Evolutionary conservation across 2,797 vertebrate species (phyloP), one percentile per base, ranked within the genome.

Genomic region (Neoniphon sammara): DNA sequence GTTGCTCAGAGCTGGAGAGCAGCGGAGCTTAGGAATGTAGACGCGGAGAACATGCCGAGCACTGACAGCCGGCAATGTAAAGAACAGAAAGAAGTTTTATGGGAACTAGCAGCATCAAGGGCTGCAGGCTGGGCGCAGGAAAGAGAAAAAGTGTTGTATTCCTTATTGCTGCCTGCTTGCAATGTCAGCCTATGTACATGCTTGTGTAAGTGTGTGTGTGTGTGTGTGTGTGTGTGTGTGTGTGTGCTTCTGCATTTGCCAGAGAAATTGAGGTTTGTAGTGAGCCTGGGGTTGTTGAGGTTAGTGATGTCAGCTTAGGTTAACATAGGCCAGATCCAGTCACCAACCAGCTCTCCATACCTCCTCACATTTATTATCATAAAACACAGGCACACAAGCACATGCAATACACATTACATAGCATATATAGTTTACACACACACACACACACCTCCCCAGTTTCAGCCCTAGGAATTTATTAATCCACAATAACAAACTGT

Each of bases 401-500:
- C 31, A 36, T 7, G 36, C 30, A 31, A 39, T n/a, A n/a, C n/a
- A n/a, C n/a, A n/a, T n/a, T n/a, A 31, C 30, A 31, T 31, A 31
- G 6, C 30, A 31, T 31, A n/a, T n/a, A 31, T 31, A 31, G 30
- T 3, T 31, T 31, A 52, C 31, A 8, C 42, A 21, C 9, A n/a
- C 39, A 30, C 18, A 61, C 31, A 34, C 30, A 25, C 27, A 27
- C 23, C 34, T 55, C 17, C 5, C 8, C 17, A 15, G 27, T 42
- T 30, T 57, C 44, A 70, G 15, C 23, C 60, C 30, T 30, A 69
- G 47, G 72, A 60, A n/a, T 25, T 25, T 68, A 55, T 64, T 61
- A 75, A 83, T 80, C 86, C 59, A 50, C 8, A 77, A 80, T 23
- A 92, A 87, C 72, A 86, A 58, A 60, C 49, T 69, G 30, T n/a